Conservation (phyloP, 2,797 vertebrate species). For the Falco rusticolus region DNA sequence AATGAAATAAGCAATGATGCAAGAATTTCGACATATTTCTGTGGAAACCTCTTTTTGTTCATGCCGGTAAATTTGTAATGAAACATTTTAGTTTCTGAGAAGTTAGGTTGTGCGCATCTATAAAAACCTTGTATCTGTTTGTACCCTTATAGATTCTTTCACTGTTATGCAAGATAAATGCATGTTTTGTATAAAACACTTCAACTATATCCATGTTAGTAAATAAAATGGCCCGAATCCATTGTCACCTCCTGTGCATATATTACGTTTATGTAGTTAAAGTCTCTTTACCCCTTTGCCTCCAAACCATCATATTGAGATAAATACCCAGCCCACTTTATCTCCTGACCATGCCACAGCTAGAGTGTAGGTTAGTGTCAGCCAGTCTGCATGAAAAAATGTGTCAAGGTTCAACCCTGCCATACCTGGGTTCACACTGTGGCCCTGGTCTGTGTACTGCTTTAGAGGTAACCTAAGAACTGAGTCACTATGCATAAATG, state of each 20-base stretch:
- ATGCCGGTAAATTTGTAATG: not conserved
- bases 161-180: not conserved
- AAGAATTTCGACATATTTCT: not conserved
- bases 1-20: not conserved
- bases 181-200: not conserved
- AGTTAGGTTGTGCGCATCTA: not conserved
- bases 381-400: not conserved
- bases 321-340: not conserved
- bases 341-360: not conserved
- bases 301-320: not conserved
- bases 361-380: not conserved
- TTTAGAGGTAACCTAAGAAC: not conserved
- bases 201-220: not conserved
- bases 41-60: not conserved
- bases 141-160: not conserved
- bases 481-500: not conserved
- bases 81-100: not conserved
- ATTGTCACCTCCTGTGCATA: not conserved
- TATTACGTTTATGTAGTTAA: not conserved
- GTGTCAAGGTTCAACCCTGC: not conserved
- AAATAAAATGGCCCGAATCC: not conserved
- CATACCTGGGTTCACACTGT: not conserved
- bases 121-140: not conserved
- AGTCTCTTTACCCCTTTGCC: not conserved
- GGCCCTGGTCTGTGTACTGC: not conserved